Conservation (phyloP, 2,888 invertebrate genomes). For the Caenorhabditis macrosperma region DNA sequence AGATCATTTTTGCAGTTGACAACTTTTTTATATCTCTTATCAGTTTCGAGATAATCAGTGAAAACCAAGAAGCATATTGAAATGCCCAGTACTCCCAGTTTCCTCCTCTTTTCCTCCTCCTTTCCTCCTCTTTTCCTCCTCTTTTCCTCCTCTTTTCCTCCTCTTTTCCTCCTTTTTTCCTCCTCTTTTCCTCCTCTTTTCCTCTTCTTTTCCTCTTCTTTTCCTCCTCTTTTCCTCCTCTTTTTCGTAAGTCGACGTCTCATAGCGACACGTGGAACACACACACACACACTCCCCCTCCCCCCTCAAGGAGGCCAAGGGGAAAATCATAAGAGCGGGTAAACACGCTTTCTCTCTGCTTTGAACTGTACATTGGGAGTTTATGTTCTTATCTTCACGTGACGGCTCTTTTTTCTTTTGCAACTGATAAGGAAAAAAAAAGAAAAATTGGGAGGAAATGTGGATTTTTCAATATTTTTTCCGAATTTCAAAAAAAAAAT, state of each 20-base stretch:
- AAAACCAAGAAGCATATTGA: not conserved
- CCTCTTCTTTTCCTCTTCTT: not conserved
- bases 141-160: not conserved
- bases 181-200: not conserved
- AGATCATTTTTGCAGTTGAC: no score
- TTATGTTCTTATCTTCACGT: no score
- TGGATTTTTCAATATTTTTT: no score
- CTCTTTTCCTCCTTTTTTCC: not conserved
- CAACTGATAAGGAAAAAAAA: no score
- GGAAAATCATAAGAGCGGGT: no score
- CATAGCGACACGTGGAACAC: conserved; percentile 12
- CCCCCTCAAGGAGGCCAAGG: not conserved
- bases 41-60: conserved; percentile 18
- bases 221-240: not conserved
- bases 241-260: conserved; percentile 6
- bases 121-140: not conserved
- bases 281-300: not conserved
- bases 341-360: no score
- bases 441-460: no score
- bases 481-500: no score
- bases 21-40: no score
- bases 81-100: not conserved
- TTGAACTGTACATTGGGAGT: no score
- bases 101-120: not conserved
- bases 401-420: no score